phyloP scores from a whole-genome alignment of 1,140 invertebrate genomes.

The Drusus annulatus region DNA sequence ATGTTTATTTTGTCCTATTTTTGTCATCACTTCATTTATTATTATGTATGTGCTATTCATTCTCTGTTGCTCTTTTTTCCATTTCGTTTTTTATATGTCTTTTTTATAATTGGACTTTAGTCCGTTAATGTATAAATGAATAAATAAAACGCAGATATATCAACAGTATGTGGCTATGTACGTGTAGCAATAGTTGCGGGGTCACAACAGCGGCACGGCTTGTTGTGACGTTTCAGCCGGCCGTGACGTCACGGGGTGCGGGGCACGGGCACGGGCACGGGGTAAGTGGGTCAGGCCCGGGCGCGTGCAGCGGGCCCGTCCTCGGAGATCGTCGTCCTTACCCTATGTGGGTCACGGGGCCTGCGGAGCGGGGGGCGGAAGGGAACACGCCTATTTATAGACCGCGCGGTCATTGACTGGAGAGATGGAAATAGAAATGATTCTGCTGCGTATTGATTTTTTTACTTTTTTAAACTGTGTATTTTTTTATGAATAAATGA shows the following conservation, averaged over 20 bases:
- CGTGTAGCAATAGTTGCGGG: background rate
- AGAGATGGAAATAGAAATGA: background rate
- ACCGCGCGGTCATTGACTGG: slow-evolving; percentile 17
- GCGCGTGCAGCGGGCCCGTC: background rate
- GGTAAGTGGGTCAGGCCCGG: slow-evolving; percentile 39
- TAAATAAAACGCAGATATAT: no score
- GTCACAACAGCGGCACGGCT: background rate
- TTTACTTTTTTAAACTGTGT: no score
- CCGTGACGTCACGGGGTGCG: slow-evolving; percentile 25
- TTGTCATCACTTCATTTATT: no score
- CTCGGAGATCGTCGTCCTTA: background rate
- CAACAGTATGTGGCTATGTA: no score
- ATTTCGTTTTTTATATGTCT: no score
- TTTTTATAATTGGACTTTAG: no score
- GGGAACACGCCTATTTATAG: slow-evolving; percentile 19
- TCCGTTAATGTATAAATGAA: no score
- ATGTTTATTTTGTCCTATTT: no score
- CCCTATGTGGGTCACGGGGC: slow-evolving; percentile 13
- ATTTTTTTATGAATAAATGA: no score
- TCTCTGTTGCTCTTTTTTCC: no score
- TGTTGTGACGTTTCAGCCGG: slow-evolving; percentile 20
- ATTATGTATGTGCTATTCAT: no score
- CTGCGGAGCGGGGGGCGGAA: background rate
- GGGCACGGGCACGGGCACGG: background rate
- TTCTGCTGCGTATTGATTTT: no score